Evolutionary conservation across 35 echinoderm and acorn worm genomes (phyloP), one percentile per base, ranked within the genome.

Genomic region (Heliocidaris tuberculata): DNA sequence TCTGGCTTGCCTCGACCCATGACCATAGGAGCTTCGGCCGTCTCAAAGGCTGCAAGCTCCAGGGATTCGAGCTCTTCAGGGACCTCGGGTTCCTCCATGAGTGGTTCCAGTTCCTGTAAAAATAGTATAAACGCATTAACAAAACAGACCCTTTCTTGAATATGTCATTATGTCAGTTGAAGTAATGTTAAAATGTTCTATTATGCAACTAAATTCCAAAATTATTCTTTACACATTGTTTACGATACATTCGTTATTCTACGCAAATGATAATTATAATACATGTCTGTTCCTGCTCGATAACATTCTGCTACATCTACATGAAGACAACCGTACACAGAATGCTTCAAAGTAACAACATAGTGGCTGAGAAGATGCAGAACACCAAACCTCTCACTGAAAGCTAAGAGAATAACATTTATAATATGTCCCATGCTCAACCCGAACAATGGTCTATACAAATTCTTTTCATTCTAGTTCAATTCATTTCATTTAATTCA

Each of bases 1-100:
- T 32, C 87, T 32, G 31, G 31, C 16, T 89, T 89, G 12, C 31
- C 87, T 89, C 47, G 15, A 5, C 91, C 91, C 91, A 93, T 52
- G 91, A 93, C 48, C 11, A 30, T 59, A 4, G 91, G 91, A 59
- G 91, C 48, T 48, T 93, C 48, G 0, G 91, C 91, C 50, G 30
- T 93, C 50, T 93, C 91, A 49, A 93, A n/a, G 24, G 91, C 47
- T 13, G 50, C 91, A 19, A 93, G 91, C 29, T 49, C 48, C 91
- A 93, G 16, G 50, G 50, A 49, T n/a, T 93, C 91, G 11, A 93
- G 48, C 29, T 93, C 31, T 48, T 93, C 91, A 30, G 91, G 91
- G 16, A 93, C 50, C 87, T 93, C 91, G 2, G 91, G 48, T 48
- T 93, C 91, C 91, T 93, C 91, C n/a, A 59, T 50, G 48, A 93